A percentile compares a stretch with the other conserved stretches of the same genome.
Evolutionary conservation across 1,140 invertebrate genomes (phyloP).

Genomic region (Limonius californicus): DNA sequence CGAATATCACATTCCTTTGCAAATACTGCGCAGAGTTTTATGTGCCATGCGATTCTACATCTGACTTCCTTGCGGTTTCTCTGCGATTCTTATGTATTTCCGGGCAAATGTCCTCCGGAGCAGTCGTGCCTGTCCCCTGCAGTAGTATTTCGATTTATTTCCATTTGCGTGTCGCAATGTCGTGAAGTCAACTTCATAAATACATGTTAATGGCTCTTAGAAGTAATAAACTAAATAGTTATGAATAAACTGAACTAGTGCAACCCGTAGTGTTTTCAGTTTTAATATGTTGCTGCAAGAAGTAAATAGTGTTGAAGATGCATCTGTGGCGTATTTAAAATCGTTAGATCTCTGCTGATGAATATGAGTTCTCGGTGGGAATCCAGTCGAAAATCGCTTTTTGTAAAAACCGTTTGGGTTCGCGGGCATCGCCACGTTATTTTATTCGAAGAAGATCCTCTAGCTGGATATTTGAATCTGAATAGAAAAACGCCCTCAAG

Average conservation of each 20-base stretch:
- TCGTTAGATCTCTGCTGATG: no score
- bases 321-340: no score
- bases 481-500: background rate
- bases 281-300: no score
- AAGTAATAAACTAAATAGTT: background rate
- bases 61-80: conserved; percentile 22
- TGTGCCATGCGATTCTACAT: conserved; percentile 25
- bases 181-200: conserved; percentile 1
- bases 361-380: conserved; percentile 54
- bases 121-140: conserved; percentile 27
- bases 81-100: conserved; percentile 21
- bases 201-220: background rate
- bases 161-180: conserved; percentile 20
- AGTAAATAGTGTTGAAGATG: no score
- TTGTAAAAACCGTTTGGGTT: conserved; percentile 66
- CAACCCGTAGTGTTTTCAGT: background rate
- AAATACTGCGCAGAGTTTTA: conserved; percentile 9
- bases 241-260: no score
- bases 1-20: background rate
- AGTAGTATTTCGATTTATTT: conserved; percentile 14
- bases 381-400: conserved; percentile 65
- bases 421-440: conserved; percentile 68
- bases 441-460: conserved; percentile 56
- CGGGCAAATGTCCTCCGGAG: conserved; percentile 22
- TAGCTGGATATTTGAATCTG: background rate